Base-by-base conservation (phyloP, 2,888 invertebrate species). In the Hanleya hanleyi region DNA sequence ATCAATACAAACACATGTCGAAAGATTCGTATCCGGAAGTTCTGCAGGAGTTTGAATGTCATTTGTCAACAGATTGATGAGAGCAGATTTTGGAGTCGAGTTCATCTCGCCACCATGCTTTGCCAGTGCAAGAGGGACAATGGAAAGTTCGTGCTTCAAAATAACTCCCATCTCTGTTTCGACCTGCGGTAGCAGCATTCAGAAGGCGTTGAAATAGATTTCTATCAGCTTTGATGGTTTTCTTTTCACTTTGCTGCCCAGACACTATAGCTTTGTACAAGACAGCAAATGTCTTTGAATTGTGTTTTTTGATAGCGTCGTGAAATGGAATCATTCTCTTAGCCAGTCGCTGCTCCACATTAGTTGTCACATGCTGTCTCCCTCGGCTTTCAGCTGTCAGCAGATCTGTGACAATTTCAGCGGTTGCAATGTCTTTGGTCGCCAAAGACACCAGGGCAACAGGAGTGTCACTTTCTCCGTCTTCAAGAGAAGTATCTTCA, bases 1-100 rank as follows among this genome's bases (percentile, higher is more conserved):
- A 75, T 75, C 73, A 47, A 74, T 51, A 6, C 69, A 22, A 5
- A 70, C 22, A 51, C 66, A 62, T 3, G 65, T n/a, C n/a, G n/a
- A n/a, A n/a, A n/a, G n/a, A n/a, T n/a, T n/a, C n/a, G n/a, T n/a
- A n/a, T n/a, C n/a, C n/a, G n/a, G n/a, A n/a, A n/a, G n/a, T n/a
- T n/a, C n/a, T n/a, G n/a, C n/a, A n/a, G 67, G 57, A 15, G 71
- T 69, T 76, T 61, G n/a, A n/a, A n/a, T n/a, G n/a, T n/a, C n/a
- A n/a, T n/a, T n/a, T n/a, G n/a, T n/a, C n/a, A n/a, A n/a, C n/a
- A n/a, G n/a, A n/a, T n/a, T n/a, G n/a, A n/a, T n/a, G n/a, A n/a
- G n/a, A n/a, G n/a, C n/a, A n/a, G n/a, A n/a, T n/a, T n/a, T n/a
- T n/a, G n/a, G n/a, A n/a, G n/a, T n/a, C n/a, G n/a, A n/a, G n/a